Percentiles rank a stretch among this genome's conserved stretches.
phyloP scores from a whole-genome alignment of 1,140 invertebrate species.

The Hyposmocoma kahamanoa region DNA sequence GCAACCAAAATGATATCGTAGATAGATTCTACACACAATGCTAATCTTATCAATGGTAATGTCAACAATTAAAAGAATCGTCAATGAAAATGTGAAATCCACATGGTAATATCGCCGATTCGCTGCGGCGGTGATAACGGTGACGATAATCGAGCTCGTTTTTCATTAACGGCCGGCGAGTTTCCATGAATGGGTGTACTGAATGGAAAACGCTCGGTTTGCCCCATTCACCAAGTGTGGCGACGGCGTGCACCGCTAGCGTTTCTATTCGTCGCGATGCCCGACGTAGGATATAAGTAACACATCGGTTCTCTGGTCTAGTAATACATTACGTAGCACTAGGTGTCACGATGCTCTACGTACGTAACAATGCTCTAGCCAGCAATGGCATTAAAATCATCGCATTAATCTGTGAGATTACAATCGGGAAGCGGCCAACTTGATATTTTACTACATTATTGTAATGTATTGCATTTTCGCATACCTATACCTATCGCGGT shows the following conservation, averaged over 20 bases:
- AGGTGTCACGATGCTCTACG: neutral
- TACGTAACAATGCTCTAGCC: too few relatives aligned
- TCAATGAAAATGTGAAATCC: slow-evolving; percentile 5
- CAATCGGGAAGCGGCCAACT: too few relatives aligned
- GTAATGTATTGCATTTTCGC: too few relatives aligned
- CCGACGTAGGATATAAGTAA: slow-evolving; percentile 1
- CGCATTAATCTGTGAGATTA: too few relatives aligned
- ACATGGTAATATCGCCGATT: slow-evolving; percentile 23
- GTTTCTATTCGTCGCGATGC: neutral
- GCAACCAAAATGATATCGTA: too few relatives aligned
- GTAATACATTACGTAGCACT: slow-evolving; percentile 1
- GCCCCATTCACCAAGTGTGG: slow-evolving; percentile 45
- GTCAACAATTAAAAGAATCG: slow-evolving; percentile 13
- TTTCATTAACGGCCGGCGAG: slow-evolving; percentile 65
- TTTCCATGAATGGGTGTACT: slow-evolving; percentile 62
- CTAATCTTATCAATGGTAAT: slow-evolving; percentile 42
- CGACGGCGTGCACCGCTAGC: neutral
- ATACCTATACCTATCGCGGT: too few relatives aligned
- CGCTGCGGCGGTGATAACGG: slow-evolving; percentile 40
- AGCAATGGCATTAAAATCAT: too few relatives aligned
- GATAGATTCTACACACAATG: too few relatives aligned
- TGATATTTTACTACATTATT: too few relatives aligned
- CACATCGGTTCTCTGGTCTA: neutral
- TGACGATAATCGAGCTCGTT: slow-evolving; percentile 52
- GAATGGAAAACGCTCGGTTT: slow-evolving; percentile 58